These are phyloP conservation scores for Muscicapa adusta DNA, from an alignment of 2,113 vertebrate species.

Conservation along the genomic window DNA sequence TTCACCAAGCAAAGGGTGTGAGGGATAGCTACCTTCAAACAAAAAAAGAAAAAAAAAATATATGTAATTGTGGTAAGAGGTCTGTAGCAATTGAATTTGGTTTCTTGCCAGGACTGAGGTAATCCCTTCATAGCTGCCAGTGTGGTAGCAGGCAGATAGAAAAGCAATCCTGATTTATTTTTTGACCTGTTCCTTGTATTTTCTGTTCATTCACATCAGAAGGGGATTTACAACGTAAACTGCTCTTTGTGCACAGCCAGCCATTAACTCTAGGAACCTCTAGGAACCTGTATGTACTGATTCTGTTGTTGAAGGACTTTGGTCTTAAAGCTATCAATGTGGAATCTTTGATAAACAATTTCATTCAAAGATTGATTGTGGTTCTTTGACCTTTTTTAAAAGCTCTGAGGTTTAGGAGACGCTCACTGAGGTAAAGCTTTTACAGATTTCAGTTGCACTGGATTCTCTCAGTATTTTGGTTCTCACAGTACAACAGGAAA, in stretches of 20 bases:
- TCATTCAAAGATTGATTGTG: neutral
- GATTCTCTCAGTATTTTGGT: neutral
- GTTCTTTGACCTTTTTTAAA: neutral
- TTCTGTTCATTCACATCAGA: neutral
- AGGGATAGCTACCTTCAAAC: neutral
- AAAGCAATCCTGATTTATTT: neutral
- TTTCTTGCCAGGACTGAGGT: neutral
- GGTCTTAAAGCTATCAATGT: neutral
- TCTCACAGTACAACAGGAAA: neutral
- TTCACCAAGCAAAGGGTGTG: too few species aligned
- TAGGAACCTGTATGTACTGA: neutral
- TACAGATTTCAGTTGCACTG: neutral
- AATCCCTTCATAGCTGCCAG: neutral
- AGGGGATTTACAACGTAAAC: neutral
- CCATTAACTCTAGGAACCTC: neutral
- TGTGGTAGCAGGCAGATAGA: neutral
- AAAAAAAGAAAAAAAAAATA: neutral
- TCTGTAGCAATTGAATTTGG: neutral
- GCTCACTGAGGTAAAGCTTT: neutral
- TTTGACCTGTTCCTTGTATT: neutral
- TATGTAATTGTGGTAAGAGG: neutral
- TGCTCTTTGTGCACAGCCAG: neutral
- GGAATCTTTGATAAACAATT: constrained; percentile 18
- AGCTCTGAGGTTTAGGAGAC: neutral
- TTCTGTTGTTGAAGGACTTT: constrained; percentile 19